phyloP scores from a whole-genome alignment of 2,113 vertebrate species.

The Patagioenas fasciata region DNA sequence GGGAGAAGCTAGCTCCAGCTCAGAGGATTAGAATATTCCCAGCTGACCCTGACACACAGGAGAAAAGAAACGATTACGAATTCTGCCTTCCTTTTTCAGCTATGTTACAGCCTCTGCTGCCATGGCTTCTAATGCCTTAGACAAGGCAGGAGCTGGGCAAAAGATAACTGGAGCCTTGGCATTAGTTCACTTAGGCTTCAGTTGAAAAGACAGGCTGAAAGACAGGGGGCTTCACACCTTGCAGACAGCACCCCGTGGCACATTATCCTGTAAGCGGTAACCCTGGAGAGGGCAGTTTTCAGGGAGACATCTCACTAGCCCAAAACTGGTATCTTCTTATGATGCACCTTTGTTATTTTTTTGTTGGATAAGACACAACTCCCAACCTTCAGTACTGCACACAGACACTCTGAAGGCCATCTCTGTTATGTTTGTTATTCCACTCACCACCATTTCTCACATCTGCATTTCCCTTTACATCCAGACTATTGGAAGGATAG shows the following conservation, averaged over 20 bases:
- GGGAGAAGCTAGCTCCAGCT: background rate
- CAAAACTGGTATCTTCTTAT: background rate
- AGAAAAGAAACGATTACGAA: background rate
- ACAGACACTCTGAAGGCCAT: background rate
- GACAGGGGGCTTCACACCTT: background rate
- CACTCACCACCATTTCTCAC: background rate
- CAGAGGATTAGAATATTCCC: background rate
- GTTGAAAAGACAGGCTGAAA: background rate
- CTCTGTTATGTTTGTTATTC: background rate
- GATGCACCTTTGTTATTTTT: background rate
- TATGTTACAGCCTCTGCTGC: background rate
- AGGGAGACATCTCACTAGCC: background rate
- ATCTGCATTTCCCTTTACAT: background rate
- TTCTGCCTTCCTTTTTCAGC: background rate
- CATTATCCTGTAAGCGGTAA: background rate
- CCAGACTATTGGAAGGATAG: background rate
- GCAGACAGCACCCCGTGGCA: background rate
- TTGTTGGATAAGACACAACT: background rate
- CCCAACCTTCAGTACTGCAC: background rate
- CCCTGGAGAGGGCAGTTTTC: background rate
- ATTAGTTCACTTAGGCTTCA: background rate
- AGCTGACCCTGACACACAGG: background rate
- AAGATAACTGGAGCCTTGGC: background rate
- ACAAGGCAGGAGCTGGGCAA: fast-evolving
- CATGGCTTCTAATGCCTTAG: background rate